phyloP scores from a whole-genome alignment of 2,888 invertebrate genomes.

The Latheticus oryzae region DNA sequence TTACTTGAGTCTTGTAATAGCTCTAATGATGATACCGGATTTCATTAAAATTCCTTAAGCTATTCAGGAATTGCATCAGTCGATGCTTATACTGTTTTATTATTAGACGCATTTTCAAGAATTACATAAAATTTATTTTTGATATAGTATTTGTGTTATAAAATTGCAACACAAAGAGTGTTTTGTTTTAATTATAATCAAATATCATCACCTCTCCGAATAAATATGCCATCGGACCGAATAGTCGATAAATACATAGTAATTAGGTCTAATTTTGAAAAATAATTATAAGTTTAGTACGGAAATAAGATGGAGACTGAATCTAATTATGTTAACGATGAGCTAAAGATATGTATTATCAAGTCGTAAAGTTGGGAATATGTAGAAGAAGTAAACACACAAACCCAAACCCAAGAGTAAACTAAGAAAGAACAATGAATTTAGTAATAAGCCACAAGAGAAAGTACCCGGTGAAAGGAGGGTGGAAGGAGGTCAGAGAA shows the following conservation, averaged over 20 bases:
- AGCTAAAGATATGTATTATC: conserved; percentile 18
- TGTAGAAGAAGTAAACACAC: not conserved
- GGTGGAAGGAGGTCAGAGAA: conserved; percentile 54
- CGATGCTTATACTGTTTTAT: too few relatives aligned
- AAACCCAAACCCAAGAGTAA: conserved; percentile 22
- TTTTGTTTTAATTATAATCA: too few relatives aligned
- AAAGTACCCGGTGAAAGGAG: conserved; percentile 54
- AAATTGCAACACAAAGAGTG: too few relatives aligned
- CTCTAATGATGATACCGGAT: too few relatives aligned
- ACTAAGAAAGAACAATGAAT: conserved; percentile 36
- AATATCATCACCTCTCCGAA: conserved; percentile 14
- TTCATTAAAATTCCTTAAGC: too few relatives aligned
- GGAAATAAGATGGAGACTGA: conserved; percentile 15
- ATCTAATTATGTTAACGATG: conserved; percentile 21
- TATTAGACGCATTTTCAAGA: too few relatives aligned
- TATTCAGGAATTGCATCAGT: too few relatives aligned
- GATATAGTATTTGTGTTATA: too few relatives aligned
- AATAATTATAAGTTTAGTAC: conserved; percentile 24
- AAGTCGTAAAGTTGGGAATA: conserved; percentile 10
- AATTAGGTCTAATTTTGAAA: conserved; percentile 29
- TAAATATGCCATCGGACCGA: conserved; percentile 14
- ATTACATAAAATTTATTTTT: too few relatives aligned
- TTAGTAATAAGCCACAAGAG: conserved; percentile 50
- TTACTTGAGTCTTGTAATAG: too few relatives aligned
- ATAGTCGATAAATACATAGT: conserved; percentile 22